These are phyloP conservation scores for Leontopithecus rosalia DNA, from an alignment of 2,797 vertebrate species.

Conservation along the genomic window DNA sequence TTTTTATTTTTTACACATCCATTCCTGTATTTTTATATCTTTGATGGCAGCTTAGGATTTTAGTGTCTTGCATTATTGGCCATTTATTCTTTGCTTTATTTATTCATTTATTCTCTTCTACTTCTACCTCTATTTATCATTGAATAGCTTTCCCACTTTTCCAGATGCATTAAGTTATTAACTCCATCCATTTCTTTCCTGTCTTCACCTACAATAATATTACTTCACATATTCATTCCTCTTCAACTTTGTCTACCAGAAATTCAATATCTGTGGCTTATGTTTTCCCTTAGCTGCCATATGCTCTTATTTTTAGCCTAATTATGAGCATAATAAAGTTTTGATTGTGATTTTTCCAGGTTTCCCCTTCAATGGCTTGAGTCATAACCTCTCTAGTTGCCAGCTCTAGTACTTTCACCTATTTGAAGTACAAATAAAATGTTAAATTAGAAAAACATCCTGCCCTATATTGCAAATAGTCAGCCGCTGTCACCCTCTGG, in stretches of 20 bases:
- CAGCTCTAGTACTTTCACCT: conserved; percentile 4
- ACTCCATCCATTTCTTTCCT: conserved; percentile 72
- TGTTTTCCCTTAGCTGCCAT: conserved; percentile 37
- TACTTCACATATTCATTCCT: conserved; percentile 17
- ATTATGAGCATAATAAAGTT: conserved; percentile 65
- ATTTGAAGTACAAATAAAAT: conserved; percentile 47
- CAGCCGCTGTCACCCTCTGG: background rate
- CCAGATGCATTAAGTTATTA: conserved; percentile 73
- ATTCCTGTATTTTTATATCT: conserved; percentile 29
- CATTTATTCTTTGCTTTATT: conserved; percentile 65
- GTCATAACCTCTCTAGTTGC: conserved; percentile 51
- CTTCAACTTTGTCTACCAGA: conserved; percentile 43
- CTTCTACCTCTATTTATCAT: conserved; percentile 42
- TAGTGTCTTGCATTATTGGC: conserved; percentile 29
- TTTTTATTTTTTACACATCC: background rate
- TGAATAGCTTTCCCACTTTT: conserved; percentile 28
- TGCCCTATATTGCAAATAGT: background rate
- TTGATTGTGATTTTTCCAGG: conserved; percentile 52
- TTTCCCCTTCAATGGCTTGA: conserved; percentile 53
- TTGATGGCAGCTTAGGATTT: conserved; percentile 29
- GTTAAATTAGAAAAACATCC: conserved; percentile 6
- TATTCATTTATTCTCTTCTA: conserved; percentile 65
- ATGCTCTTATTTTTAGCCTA: conserved; percentile 67
- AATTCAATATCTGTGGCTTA: conserved; percentile 32
- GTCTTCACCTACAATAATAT: conserved; percentile 62